These are phyloP conservation scores for Gymnopithys bicolor DNA, from an alignment of 2,797 vertebrate genomes.

Conservation along the genomic window DNA sequence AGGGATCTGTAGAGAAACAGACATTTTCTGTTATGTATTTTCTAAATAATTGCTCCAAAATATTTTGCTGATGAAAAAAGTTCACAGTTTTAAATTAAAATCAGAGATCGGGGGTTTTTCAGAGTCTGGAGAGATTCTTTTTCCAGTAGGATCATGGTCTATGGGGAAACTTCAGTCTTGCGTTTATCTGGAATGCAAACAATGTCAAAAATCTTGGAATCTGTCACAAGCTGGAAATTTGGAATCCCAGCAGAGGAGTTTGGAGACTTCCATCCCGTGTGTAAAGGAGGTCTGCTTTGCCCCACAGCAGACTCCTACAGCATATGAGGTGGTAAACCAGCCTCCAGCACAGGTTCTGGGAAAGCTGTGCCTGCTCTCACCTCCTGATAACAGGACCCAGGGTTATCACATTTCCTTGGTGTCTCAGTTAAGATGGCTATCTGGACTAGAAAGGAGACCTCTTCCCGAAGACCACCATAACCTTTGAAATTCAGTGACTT, in stretches of 20 bases:
- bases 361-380: background rate
- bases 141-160: background rate
- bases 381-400: background rate
- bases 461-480: too few species aligned
- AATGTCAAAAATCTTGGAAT: background rate
- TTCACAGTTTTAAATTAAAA: background rate
- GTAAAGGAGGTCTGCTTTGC: background rate
- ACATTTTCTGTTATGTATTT: background rate
- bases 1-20: background rate
- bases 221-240: background rate
- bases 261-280: background rate
- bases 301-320: background rate
- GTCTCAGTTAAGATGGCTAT: too few species aligned
- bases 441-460: too few species aligned
- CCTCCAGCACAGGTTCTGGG: rapidly evolving
- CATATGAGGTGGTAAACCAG: background rate
- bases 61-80: background rate
- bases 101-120: rapidly evolving
- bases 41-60: background rate
- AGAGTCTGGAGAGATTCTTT: background rate
- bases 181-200: background rate
- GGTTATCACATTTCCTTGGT: background rate
- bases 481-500: too few species aligned
- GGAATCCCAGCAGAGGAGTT: background rate
- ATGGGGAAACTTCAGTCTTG: background rate